These are phyloP conservation scores for Anas capensis DNA, from an alignment of 2,797 vertebrate genomes.

Conservation along the genomic window DNA sequence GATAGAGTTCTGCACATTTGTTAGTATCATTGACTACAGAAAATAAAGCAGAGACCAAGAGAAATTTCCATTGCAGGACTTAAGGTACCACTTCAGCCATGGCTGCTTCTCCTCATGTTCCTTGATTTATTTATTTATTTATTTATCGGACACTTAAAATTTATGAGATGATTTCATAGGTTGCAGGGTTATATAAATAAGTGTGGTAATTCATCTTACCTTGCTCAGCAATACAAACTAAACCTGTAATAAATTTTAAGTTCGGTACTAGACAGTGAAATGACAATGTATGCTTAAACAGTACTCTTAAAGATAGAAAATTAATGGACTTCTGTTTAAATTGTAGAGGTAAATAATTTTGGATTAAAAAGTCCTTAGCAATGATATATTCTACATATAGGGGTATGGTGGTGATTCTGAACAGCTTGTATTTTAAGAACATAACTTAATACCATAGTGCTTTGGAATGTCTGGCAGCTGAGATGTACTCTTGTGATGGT, in stretches of 20 bases:
- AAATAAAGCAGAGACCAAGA: background rate
- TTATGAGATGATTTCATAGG: background rate
- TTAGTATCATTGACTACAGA: background rate
- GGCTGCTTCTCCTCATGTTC: background rate
- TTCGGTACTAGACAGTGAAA: background rate
- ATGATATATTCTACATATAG: background rate
- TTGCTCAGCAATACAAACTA: background rate
- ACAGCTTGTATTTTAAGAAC: background rate
- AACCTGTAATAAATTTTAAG: background rate
- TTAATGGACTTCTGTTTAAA: background rate
- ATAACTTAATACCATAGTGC: background rate
- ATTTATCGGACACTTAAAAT: background rate
- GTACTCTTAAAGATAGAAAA: background rate
- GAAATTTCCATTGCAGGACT: background rate
- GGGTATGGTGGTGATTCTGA: background rate
- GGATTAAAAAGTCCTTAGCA: background rate
- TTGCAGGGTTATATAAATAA: background rate
- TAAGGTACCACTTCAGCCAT: background rate
- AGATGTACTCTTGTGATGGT: background rate
- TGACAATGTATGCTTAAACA: rapidly evolving
- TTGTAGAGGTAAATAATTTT: background rate
- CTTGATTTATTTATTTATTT: background rate
- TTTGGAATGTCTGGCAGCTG: background rate
- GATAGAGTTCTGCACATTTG: rapidly evolving
- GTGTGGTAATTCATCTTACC: background rate